These are phyloP conservation scores for Callyntrura sp. DNA, from an alignment of 2,888 invertebrate species.

Conservation along the genomic window DNA sequence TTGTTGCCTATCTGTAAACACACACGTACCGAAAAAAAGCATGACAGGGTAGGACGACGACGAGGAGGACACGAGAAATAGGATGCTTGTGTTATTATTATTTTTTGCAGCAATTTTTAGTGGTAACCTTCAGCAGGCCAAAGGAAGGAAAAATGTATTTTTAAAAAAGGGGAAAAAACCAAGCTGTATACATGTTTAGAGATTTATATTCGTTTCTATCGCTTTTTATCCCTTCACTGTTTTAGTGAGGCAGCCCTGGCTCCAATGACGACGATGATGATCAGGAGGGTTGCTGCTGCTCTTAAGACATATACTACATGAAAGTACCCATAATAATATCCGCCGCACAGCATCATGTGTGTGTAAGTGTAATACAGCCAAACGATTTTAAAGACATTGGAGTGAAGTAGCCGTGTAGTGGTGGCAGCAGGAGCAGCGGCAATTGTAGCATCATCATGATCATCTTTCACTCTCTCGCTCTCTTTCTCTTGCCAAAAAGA, in stretches of 20 bases:
- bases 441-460: too few species aligned
- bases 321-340: constrained; percentile 47
- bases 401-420: too few species aligned
- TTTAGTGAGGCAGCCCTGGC: neutral
- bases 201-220: constrained; percentile 4
- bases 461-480: neutral
- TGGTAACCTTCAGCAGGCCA: constrained; percentile 56
- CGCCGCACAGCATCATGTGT: neutral
- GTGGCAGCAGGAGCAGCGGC: neutral
- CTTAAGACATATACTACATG: constrained; percentile 8
- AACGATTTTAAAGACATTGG: neutral
- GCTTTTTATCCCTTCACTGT: neutral
- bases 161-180: constrained; percentile 23
- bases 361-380: neutral
- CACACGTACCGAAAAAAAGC: neutral
- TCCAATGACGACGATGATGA: neutral
- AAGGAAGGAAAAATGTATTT: constrained; percentile 41
- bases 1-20: neutral
- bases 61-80: neutral
- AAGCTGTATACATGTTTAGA: too few species aligned
- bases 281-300: neutral
- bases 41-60: neutral
- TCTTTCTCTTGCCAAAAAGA: constrained; percentile 24
- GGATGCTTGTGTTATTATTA: constrained; percentile 40
- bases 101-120: constrained; percentile 58